Base-by-base conservation (phyloP, 92 coral and sea anemone genomes). In the Nematostella vectensis region DNA sequence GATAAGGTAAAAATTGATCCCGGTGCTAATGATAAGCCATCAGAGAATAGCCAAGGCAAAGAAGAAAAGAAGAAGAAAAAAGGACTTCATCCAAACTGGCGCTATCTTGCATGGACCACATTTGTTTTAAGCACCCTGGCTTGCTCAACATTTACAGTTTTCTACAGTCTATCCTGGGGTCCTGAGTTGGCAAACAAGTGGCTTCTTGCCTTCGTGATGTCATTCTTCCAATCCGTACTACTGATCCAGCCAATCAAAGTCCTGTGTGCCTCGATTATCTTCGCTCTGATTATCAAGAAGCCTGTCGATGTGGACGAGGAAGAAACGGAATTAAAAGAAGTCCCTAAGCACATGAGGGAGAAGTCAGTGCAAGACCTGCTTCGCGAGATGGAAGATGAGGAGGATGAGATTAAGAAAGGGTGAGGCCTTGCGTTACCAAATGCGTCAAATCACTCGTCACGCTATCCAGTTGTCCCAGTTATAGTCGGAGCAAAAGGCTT, bases 191-290 rank as follows among this genome's bases (percentile, higher is more conserved):
- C 97, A 10, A 89, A 83, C 29, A 61, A 89, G 25, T 89, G 97
- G 97, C 76, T 89, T 12, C 48, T 78, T 18, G 82, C 95, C 26
- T 85, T 89, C 49, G 84, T 85, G 30, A 74, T 81, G 29, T 85
- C 97, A 1, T 89, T 89, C 64, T 67, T 80, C 48, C 95, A 89
- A 61, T 85, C 95, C 0, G 88, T 78, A 29, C 72, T 89, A 17
- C 70, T 89, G 29, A 79, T 89, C 15, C 97, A 89, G 69, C 97
- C 97, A 26, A 51, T 89, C 37, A 89, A 89, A 58, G 97, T 89
- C 45, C 57, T 85, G 1, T 16, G 77, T 33, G 70, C 68, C 13
- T 81, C 97, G 26, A 57, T 89, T 27, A 58, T 89, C 20, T 89
- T 89, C 58, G 88, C 97, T 6, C 47, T 85, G 52, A 58, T 85